phyloP scores from a whole-genome alignment of 2,113 vertebrate genomes.

The Loxodonta africana region DNA sequence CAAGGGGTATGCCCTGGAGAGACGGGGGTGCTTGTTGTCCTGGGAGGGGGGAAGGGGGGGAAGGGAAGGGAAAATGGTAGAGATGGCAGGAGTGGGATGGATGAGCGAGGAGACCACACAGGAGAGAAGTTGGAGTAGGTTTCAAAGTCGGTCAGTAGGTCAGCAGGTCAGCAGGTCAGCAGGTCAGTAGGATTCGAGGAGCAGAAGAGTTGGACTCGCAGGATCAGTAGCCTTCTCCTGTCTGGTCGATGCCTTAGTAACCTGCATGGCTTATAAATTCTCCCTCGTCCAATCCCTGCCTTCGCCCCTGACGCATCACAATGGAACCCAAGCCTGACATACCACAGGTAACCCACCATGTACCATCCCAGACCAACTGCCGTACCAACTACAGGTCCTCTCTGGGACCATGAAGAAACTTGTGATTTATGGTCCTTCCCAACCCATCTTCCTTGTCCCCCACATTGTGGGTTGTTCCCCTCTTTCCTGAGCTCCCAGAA shows the following conservation, averaged over 20 bases:
- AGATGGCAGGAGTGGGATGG: constrained; percentile 78
- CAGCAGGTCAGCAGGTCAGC: no score
- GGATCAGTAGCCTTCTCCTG: no score
- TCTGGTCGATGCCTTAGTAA: no score
- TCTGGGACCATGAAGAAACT: not conserved
- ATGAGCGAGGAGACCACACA: not conserved
- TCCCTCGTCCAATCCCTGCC: no score
- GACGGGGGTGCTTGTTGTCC: not conserved
- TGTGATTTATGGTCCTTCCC: not conserved
- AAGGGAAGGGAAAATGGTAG: not conserved
- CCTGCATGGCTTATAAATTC: no score
- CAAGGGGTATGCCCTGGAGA: not conserved
- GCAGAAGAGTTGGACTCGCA: no score
- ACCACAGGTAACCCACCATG: not conserved
- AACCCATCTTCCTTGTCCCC: not conserved
- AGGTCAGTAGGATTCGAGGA: no score
- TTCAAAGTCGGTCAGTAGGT: no score
- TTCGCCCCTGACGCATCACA: no score
- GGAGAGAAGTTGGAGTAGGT: no score
- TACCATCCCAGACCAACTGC: accelerated
- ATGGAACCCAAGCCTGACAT: no score
- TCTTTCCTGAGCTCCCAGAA: not conserved
- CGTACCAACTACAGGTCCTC: not conserved
- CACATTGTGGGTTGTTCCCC: not conserved
- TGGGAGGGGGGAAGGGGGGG: not conserved